Evolutionary conservation across 2,888 invertebrate genomes (phyloP), one percentile per base, ranked within the genome.

Genomic region (Macrosoma leucophasiata): DNA sequence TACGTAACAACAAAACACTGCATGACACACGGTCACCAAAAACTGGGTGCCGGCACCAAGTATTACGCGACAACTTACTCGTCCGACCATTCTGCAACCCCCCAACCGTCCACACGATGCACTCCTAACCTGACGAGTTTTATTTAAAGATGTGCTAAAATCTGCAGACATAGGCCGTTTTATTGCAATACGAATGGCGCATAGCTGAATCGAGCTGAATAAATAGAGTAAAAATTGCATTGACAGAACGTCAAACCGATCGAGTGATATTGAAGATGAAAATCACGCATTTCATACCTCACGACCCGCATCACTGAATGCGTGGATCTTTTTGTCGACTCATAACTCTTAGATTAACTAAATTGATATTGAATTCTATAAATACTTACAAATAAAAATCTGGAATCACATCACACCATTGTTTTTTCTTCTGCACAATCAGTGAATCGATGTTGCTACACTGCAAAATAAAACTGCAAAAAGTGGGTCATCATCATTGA

Each of bases 321-420:
- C 52, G 51, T 58, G 48, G 58, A 64, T 53, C 43, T 55, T 67
- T 63, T 63, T 55, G 63, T 65, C 52, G 58, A 60, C 62, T 61
- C 58, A 52, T 52, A 58, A 65, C 61, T 57, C 58, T 65, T 71
- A 66, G 61, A 65, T 75, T 60, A 60, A 58, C 61, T 62, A 64
- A 68, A 76, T 71, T 73, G 69, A 65, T 73, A 74, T 66, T 63
- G 60, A 63, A 77, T 76, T 82, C 84, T 81, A 81, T 77, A 76
- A 82, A 82, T 84, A 84, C 84, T 84, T 82, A 84, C 84, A 84
- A 82, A 84, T 82, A 81, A 84, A 82, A 84, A 76, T 82, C 82
- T 81, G 79, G 79, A 84, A 79, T 84, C 78, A 84, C 84, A 84
- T 84, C 84, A 84, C 84, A 84, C 84, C 84, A 84, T 84, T 84